Conservation (phyloP, 2,113 vertebrate species). For the Coryphaenoides rupestris region DNA sequence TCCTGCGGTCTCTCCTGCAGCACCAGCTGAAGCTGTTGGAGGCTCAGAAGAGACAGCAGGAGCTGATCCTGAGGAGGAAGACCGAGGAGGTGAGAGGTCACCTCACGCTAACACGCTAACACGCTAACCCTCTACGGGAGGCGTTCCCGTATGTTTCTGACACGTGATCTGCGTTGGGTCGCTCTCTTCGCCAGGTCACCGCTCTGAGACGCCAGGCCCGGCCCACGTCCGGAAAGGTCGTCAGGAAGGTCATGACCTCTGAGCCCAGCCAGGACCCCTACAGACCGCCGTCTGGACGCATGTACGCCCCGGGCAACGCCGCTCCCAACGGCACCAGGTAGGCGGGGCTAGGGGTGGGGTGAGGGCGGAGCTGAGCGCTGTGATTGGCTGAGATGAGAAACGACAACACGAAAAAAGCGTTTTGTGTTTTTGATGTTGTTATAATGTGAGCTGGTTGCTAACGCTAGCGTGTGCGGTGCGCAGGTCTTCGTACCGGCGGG, state of each 20-base stretch:
- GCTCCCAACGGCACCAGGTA: slow-evolving; percentile 82
- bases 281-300: slow-evolving; percentile 79
- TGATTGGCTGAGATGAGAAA: no score
- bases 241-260: slow-evolving; percentile 78
- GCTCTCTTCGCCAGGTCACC: slow-evolving; percentile 76
- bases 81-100: slow-evolving; percentile 86
- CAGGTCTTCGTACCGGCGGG: slow-evolving; percentile 84
- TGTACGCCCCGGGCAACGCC: slow-evolving; percentile 71
- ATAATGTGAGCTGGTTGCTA: no score
- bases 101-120: no score
- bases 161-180: no score
- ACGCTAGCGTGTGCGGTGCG: background rate
- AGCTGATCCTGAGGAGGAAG: slow-evolving; percentile 89
- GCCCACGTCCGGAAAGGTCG: slow-evolving; percentile 87
- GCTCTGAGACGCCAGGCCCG: slow-evolving; percentile 88
- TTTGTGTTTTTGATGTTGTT: no score
- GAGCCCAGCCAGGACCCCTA: slow-evolving; percentile 77
- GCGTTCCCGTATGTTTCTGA: no score
- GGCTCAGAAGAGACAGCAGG: slow-evolving; percentile 95
- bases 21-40: slow-evolving; percentile 92
- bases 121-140: no score
- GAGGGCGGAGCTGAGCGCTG: no score
- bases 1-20: slow-evolving; percentile 59
- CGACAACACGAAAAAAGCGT: no score
- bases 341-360: slow-evolving; percentile 14